Conservation (phyloP, 1,140 invertebrate genomes). For the Brachionus plicatilis region DNA sequence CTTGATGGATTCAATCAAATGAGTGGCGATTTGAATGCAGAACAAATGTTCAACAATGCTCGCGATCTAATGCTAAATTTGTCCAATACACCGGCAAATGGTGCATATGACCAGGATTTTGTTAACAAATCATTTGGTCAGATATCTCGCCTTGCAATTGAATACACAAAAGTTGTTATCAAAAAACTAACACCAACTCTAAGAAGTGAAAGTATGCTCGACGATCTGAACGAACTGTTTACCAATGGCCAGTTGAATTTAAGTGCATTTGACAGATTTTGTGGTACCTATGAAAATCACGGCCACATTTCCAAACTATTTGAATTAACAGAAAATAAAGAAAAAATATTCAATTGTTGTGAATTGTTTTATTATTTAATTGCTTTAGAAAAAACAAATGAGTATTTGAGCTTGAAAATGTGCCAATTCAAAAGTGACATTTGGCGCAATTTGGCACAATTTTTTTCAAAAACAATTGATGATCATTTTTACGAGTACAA, state of each 20-base stretch:
- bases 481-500: constrained; percentile 6
- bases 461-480: constrained; percentile 2
- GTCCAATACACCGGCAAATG: not conserved
- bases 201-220: not conserved
- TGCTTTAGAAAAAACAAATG: not conserved
- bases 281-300: not conserved
- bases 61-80: not conserved
- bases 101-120: not conserved
- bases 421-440: not conserved
- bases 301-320: not conserved
- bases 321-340: not conserved
- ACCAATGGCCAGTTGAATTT: not conserved
- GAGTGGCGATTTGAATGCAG: not conserved
- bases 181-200: not conserved
- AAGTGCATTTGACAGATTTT: not conserved
- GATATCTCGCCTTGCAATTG: not conserved
- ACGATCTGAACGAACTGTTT: not conserved
- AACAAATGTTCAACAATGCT: not conserved
- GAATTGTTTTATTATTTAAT: not conserved
- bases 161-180: not conserved
- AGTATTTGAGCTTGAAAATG: not conserved
- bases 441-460: not conserved
- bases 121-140: not conserved
- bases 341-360: not conserved
- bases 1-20: not conserved